Percentiles rank a stretch among this genome's conserved stretches.
These are phyloP conservation scores for Petrocephalus schoutedeni DNA, from an alignment of 2,797 vertebrate genomes.

Conservation along the genomic window DNA sequence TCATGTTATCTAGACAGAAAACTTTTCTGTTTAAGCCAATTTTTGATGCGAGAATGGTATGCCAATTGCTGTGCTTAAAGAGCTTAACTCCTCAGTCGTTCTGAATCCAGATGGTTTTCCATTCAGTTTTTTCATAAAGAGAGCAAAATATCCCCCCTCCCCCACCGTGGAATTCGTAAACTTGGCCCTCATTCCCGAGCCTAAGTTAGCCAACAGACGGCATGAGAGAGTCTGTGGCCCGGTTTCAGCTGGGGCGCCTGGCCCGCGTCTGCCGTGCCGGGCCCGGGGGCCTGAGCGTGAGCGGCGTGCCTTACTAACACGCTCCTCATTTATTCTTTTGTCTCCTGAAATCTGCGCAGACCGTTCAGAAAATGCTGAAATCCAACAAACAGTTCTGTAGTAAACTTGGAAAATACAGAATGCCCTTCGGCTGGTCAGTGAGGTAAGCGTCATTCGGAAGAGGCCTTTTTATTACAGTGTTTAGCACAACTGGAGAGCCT, in stretches of 20 bases:
- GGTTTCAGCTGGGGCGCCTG: conserved; percentile 25
- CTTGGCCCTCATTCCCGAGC: conserved; percentile 42
- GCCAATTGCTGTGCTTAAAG: conserved; percentile 32
- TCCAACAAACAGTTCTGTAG: conserved; percentile 92
- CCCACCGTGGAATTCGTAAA: conserved; percentile 33
- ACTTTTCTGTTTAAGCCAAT: conserved; percentile 1
- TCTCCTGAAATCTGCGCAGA: conserved; percentile 55
- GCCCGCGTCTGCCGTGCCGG: no score
- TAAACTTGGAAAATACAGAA: conserved; percentile 90
- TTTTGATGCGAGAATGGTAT: conserved; percentile 28
- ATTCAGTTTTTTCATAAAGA: conserved; percentile 37
- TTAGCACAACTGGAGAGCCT: not conserved
- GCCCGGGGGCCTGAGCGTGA: not conserved
- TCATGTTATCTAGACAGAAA: not conserved
- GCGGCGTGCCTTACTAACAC: not conserved
- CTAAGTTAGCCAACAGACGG: conserved; percentile 47
- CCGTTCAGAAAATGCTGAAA: conserved; percentile 88
- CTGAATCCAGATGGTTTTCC: conserved; percentile 36
- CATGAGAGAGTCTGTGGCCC: conserved; percentile 28
- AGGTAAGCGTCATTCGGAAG: conserved; percentile 66
- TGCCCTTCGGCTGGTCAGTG: conserved; percentile 96
- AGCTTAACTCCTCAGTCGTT: conserved; percentile 38
- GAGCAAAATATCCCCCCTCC: conserved; percentile 41
- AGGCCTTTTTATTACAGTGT: not conserved
- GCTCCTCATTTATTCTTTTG: conserved; percentile 5